Conservation (phyloP, 2,888 invertebrate genomes). For the Ormyrus thymus region DNA sequence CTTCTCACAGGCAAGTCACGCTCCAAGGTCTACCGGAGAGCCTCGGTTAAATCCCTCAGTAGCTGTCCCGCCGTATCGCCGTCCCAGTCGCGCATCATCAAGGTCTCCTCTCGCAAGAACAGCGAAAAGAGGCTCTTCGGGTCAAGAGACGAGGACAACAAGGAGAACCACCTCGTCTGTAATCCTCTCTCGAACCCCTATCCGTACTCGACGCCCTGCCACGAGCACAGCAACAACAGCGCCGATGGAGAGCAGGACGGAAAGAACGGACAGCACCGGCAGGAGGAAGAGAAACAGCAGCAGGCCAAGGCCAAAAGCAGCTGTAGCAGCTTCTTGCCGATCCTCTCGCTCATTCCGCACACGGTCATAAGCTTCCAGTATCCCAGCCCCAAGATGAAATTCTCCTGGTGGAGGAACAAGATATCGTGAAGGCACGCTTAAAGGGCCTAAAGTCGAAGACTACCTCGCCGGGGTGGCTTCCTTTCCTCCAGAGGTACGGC, state of each 20-base stretch:
- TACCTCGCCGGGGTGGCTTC: constrained; percentile 53
- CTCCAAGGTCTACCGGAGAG: constrained; percentile 70
- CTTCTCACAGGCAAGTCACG: constrained; percentile 59
- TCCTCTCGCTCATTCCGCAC: constrained; percentile 70
- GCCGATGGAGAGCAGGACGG: constrained; percentile 36
- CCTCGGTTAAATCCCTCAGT: constrained; percentile 65
- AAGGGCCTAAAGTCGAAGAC: constrained; percentile 55
- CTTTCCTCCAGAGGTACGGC: constrained; percentile 39
- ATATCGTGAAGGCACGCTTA: constrained; percentile 79
- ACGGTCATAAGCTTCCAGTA: constrained; percentile 72
- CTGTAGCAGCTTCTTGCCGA: constrained; percentile 71
- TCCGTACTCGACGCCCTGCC: constrained; percentile 68
- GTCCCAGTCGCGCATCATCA: constrained; percentile 46
- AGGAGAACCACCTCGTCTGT: neutral
- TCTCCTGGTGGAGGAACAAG: constrained; percentile 81
- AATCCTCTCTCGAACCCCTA: constrained; percentile 55
- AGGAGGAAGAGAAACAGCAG: constrained; percentile 61
- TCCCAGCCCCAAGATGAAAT: constrained; percentile 77
- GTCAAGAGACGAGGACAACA: constrained; percentile 41
- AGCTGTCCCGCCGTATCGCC: constrained; percentile 42
- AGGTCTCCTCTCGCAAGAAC: constrained; percentile 14
- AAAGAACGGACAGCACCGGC: constrained; percentile 31
- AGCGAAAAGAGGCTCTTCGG: constrained; percentile 13
- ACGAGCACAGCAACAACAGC: constrained; percentile 50
- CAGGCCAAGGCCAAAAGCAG: constrained; percentile 56